Conservation (phyloP, 2,113 vertebrate species). For the Melanostigma gelatinosum region DNA sequence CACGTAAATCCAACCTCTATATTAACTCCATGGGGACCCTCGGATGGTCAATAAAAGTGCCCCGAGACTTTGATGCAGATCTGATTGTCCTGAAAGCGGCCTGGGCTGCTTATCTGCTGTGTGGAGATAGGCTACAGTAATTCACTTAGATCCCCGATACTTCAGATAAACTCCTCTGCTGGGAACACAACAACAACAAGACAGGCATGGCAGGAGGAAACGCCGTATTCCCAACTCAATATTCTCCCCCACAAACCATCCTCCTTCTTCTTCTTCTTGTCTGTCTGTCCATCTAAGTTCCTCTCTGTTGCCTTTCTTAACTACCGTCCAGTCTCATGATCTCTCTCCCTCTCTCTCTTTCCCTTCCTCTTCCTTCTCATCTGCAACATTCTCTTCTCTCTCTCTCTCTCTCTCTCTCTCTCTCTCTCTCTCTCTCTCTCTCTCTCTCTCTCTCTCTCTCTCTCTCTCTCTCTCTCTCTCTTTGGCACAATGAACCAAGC, state of each 20-base stretch:
- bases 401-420: not conserved
- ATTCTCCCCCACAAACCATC: slow-evolving; percentile 5
- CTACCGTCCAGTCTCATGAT: slow-evolving; percentile 17
- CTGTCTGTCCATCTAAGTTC: slow-evolving; percentile 47
- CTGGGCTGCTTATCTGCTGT: slow-evolving; percentile 62
- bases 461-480: not conserved
- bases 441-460: slow-evolving; percentile 5
- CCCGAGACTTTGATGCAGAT: slow-evolving; percentile 74
- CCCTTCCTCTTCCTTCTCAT: not conserved
- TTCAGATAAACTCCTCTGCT: slow-evolving; percentile 73
- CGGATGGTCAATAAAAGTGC: slow-evolving; percentile 62
- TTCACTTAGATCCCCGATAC: slow-evolving; percentile 72
- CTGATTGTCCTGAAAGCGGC: slow-evolving; percentile 67
- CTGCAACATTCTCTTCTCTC: too few relatives aligned
- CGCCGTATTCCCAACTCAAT: slow-evolving; percentile 48
- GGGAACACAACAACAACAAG: slow-evolving; percentile 66
- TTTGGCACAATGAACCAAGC: slow-evolving; percentile 26
- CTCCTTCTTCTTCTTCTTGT: slow-evolving; percentile 31
- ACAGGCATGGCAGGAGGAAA: slow-evolving; percentile 52
- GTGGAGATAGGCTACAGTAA: slow-evolving; percentile 69
- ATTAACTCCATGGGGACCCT: slow-evolving; percentile 59
- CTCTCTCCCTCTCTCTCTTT: not conserved
- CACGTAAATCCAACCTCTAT: slow-evolving; percentile 32
- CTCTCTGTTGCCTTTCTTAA: slow-evolving; percentile 24
- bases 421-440: not conserved